Percentiles rank a stretch among this genome's conserved stretches.
These are phyloP conservation scores for Drosophila picticornis DNA, from an alignment of 2,888 invertebrate species.

Conservation along the genomic window DNA sequence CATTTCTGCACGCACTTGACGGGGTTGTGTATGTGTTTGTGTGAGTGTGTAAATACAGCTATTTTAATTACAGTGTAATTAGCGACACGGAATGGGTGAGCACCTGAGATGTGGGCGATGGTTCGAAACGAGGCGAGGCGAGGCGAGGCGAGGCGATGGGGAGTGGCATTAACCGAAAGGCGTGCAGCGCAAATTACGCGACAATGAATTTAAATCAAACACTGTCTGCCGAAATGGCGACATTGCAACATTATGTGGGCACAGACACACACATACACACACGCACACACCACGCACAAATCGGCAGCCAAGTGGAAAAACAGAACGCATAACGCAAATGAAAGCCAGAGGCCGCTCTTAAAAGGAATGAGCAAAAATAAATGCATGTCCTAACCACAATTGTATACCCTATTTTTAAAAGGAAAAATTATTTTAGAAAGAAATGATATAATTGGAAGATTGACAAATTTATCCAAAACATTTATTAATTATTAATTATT, in stretches of 20 bases:
- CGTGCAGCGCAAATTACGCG: slow-evolving; percentile 69
- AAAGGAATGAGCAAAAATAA: neutral
- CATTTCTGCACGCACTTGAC: slow-evolving; percentile 75
- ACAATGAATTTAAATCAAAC: slow-evolving; percentile 82
- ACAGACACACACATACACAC: slow-evolving; percentile 39
- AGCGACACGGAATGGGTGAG: slow-evolving; percentile 68
- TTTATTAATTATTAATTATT: no score
- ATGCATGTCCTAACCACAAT: neutral
- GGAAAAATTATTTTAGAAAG: no score
- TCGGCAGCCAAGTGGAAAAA: slow-evolving; percentile 46
- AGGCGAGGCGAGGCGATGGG: neutral
- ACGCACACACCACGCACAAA: slow-evolving; percentile 12
- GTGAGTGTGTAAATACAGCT: slow-evolving; percentile 68
- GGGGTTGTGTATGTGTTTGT: slow-evolving; percentile 18
- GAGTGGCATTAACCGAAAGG: slow-evolving; percentile 46
- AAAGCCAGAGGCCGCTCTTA: slow-evolving; percentile 40
- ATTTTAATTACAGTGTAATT: slow-evolving; percentile 83
- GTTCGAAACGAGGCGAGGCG: slow-evolving; percentile 1
- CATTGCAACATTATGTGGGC: slow-evolving; percentile 74
- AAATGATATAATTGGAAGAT: neutral
- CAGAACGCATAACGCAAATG: slow-evolving; percentile 41
- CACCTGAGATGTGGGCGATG: slow-evolving; percentile 51
- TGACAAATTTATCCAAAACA: neutral
- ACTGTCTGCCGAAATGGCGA: slow-evolving; percentile 75
- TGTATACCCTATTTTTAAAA: slow-evolving; percentile 6